These are phyloP conservation scores for Tanytarsus gracilentus DNA, from an alignment of 2,888 invertebrate genomes.

Conservation along the genomic window DNA sequence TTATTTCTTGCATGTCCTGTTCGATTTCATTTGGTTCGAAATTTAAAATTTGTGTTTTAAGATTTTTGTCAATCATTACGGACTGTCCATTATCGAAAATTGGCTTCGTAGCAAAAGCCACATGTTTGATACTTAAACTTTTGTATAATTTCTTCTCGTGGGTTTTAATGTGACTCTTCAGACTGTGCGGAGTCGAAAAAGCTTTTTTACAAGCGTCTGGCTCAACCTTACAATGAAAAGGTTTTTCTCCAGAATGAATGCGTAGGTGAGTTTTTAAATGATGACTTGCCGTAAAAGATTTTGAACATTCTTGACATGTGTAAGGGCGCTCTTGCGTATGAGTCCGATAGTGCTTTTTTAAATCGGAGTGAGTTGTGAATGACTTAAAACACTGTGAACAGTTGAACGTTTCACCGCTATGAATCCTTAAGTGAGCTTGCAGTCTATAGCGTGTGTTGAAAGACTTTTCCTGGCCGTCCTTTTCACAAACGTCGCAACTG, in stretches of 20 bases:
- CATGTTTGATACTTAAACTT: constrained; percentile 1
- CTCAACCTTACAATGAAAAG: constrained; percentile 56
- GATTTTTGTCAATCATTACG: neutral
- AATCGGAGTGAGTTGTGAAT: constrained; percentile 88
- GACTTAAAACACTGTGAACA: constrained; percentile 81
- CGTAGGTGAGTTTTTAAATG: constrained; percentile 51
- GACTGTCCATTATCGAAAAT: constrained; percentile 29
- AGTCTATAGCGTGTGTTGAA: constrained; percentile 90
- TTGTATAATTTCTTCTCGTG: constrained; percentile 50
- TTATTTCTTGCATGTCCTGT: no score
- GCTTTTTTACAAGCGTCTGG: constrained; percentile 53
- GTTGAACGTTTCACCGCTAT: constrained; percentile 91
- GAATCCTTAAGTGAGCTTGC: constrained; percentile 82
- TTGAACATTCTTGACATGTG: constrained; percentile 53
- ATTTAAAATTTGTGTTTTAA: constrained; percentile 5
- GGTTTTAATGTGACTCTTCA: constrained; percentile 68
- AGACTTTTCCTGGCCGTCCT: constrained; percentile 50
- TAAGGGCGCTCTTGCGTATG: constrained; percentile 87
- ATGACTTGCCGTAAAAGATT: constrained; percentile 55
- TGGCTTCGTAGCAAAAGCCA: constrained; percentile 22
- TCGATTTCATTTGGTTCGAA: no score
- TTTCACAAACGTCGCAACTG: no score
- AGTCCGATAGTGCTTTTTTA: constrained; percentile 86
- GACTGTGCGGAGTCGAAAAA: constrained; percentile 76
- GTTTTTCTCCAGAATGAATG: constrained; percentile 62